Evolutionary conservation across 1,140 invertebrate species (phyloP), one percentile per base, ranked within the genome.

Genomic region (Drosophila nigrodunni): DNA sequence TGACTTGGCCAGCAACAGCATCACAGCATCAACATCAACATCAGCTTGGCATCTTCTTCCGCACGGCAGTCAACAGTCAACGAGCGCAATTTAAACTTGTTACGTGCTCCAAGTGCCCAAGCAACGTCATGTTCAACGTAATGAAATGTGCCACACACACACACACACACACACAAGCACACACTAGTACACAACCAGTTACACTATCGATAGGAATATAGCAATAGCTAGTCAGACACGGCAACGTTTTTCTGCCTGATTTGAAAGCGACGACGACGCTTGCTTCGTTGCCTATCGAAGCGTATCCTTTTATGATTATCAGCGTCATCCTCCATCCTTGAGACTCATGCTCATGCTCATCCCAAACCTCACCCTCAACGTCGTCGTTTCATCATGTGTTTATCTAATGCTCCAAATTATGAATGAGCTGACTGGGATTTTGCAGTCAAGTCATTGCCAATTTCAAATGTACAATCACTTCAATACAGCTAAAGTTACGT

Each of bases 21-120:
- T 34, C 21, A 30, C 25, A n/a, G 52, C 57, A 43, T 67, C 52
- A 50, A 44, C 57, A 69, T 44, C 47, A 54, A 43, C 71, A 69
- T 58, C 66, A 10, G 60, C 60, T 52, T 71, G 76, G 52, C 76
- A 88, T 87, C 82, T 87, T 87, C 82, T 87, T 88, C 83, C 80
- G 83, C 76, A 88, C 80, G 80, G 85, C 85, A 88, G 83, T 88
- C 83, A 88, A 88, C 83, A 87, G 82, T 88, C 85, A 89, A 89
- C 85, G 85, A 89, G 85, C 85, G 85, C 85, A 89, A 89, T 89
- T 89, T 89, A 89, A 89, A 89, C 85, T 89, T 89, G 85, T 89
- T 89, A 89, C 85, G 85, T 89, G 85, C 83, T 75, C 65, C 78
- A 76, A 80, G 72, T 70, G 66, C 74, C 55, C 60, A 54, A 67